Evolutionary conservation across 2,888 invertebrate genomes (phyloP).

Genomic region (Pyralis farinalis): DNA sequence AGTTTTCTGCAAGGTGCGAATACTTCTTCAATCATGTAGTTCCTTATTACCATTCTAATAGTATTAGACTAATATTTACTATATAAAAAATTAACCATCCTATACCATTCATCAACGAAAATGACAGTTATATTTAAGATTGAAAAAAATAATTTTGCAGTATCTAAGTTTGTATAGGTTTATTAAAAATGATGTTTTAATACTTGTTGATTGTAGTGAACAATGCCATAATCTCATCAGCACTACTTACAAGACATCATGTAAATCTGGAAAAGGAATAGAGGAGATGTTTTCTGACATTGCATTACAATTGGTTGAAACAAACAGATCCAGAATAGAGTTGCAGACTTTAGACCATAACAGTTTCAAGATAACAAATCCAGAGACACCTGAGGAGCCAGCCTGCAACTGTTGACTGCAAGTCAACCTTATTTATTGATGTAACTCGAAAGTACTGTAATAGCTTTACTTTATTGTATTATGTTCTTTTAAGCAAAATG

Average conservation of each 20-base stretch:
- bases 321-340: slow-evolving; percentile 91
- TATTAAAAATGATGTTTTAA: slow-evolving; percentile 1
- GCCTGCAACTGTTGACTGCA: slow-evolving; percentile 63
- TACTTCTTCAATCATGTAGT: no score
- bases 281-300: slow-evolving; percentile 96
- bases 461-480: neutral
- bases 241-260: slow-evolving; percentile 94
- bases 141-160: no score
- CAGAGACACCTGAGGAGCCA: slow-evolving; percentile 79
- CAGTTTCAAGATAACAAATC: slow-evolving; percentile 87
- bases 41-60: no score
- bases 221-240: slow-evolving; percentile 95
- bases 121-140: no score
- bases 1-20: no score
- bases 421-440: neutral
- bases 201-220: slow-evolving; percentile 80
- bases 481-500: neutral
- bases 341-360: slow-evolving; percentile 89
- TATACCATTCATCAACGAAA: no score
- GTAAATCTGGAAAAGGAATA: slow-evolving; percentile 92
- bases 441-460: neutral
- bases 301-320: slow-evolving; percentile 88
- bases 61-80: no score
- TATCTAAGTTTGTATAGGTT: no score
- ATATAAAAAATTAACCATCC: no score